Percentiles rank a stretch among this genome's conserved stretches.
Conservation (phyloP, 1,140 invertebrate species). For the Anastatus disparis region DNA sequence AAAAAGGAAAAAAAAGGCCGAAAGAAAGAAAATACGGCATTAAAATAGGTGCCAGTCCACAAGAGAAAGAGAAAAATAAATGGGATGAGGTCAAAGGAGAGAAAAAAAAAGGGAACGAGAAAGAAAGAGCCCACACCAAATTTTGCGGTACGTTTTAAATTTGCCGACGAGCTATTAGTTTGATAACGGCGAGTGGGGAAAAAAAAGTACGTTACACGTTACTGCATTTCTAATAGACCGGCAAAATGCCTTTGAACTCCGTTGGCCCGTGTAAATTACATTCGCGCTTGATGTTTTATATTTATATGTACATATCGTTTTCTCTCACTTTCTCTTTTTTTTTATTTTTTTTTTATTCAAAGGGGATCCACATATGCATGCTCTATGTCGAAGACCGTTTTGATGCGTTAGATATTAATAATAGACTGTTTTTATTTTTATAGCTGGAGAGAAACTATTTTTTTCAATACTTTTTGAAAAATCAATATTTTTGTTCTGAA, state of each 20-base stretch:
- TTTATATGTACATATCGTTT: too few species aligned
- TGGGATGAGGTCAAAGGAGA: background rate
- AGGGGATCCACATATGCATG: too few species aligned
- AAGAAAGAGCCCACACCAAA: background rate
- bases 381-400: too few species aligned
- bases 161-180: background rate
- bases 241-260: background rate
- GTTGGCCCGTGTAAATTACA: background rate
- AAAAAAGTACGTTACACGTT: background rate
- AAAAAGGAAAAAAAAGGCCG: background rate
- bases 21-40: conserved; percentile 8
- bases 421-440: too few species aligned
- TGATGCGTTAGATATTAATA: too few species aligned
- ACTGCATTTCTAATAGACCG: conserved; percentile 9
- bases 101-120: background rate
- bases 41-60: background rate
- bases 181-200: background rate
- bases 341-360: too few species aligned
- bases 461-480: too few species aligned
- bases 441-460: too few species aligned
- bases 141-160: conserved; percentile 4
- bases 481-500: too few species aligned
- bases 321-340: too few species aligned
- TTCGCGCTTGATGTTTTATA: too few species aligned
- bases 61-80: background rate